Conservation (phyloP, 2,888 invertebrate species). For the Agonopterix heracliana region DNA sequence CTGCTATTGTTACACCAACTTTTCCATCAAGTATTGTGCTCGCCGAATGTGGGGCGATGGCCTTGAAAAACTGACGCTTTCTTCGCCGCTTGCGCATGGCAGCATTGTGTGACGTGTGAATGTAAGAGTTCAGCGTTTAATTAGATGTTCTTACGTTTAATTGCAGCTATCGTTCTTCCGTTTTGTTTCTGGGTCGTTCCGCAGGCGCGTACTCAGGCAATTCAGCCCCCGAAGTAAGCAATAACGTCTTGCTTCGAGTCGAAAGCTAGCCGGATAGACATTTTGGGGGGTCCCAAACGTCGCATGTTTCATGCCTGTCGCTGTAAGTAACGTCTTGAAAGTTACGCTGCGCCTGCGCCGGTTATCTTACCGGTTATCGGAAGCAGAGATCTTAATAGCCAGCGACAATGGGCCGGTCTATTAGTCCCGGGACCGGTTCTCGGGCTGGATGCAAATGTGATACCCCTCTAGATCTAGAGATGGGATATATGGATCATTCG, state of each 20-base stretch:
- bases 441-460: constrained; percentile 24
- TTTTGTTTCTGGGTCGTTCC: constrained; percentile 18
- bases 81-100: constrained; percentile 20
- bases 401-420: constrained; percentile 38
- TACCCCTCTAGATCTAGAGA: constrained; percentile 1
- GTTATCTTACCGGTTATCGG: constrained; percentile 15
- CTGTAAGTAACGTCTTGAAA: constrained; percentile 19
- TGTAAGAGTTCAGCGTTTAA: constrained; percentile 16
- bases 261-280: no score
- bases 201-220: neutral
- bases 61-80: constrained; percentile 34
- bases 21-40: constrained; percentile 17
- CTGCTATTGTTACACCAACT: constrained; percentile 6
- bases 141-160: constrained; percentile 19
- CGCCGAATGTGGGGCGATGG: constrained; percentile 27
- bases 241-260: no score
- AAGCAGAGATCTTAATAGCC: constrained; percentile 35
- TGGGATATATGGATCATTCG: no score
- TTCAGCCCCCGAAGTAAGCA: no score
- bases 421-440: constrained; percentile 29
- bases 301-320: no score
- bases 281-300: no score
- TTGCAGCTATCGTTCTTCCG: constrained; percentile 10
- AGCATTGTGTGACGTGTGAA: constrained; percentile 20
- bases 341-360: constrained; percentile 10